Conservation (phyloP, 1,140 invertebrate species). For the Euwallacea fornicatus region DNA sequence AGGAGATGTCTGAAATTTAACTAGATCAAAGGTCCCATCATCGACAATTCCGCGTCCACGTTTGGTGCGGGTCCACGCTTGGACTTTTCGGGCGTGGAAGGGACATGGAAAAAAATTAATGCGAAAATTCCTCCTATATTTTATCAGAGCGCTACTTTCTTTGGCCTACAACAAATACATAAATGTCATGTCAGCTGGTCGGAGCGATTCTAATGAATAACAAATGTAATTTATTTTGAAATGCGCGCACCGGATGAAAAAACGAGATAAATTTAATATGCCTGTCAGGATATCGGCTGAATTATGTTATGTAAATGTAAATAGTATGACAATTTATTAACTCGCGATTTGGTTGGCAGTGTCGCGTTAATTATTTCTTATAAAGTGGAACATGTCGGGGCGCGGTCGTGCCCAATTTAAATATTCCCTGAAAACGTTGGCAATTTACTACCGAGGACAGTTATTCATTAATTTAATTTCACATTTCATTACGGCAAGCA, state of each 20-base stretch:
- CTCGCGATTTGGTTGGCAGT: conserved; percentile 8
- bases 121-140: conserved; percentile 12
- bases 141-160: conserved; percentile 23
- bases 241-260: conserved; percentile 19
- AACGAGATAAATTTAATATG: conserved; percentile 27
- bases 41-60: too few species aligned
- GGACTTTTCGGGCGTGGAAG: too few species aligned
- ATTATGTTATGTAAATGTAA: conserved; percentile 33
- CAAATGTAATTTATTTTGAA: conserved; percentile 33
- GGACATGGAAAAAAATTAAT: too few species aligned
- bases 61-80: too few species aligned
- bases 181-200: conserved; percentile 26
- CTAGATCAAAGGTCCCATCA: too few species aligned
- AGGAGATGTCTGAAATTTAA: too few species aligned
- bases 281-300: conserved; percentile 22
- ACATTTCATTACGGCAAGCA: too few species aligned
- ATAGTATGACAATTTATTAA: conserved; percentile 29
- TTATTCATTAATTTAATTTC: too few species aligned
- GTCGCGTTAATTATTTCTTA: conserved; percentile 17
- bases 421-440: too few species aligned
- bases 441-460: too few species aligned
- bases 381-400: conserved; percentile 11
- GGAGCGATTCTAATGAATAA: conserved; percentile 23
- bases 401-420: background rate
- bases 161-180: conserved; percentile 25